Percentiles rank a stretch among this genome's conserved stretches.
These are phyloP conservation scores for Anodontia alba DNA, from an alignment of 2,888 invertebrate genomes.

Conservation along the genomic window DNA sequence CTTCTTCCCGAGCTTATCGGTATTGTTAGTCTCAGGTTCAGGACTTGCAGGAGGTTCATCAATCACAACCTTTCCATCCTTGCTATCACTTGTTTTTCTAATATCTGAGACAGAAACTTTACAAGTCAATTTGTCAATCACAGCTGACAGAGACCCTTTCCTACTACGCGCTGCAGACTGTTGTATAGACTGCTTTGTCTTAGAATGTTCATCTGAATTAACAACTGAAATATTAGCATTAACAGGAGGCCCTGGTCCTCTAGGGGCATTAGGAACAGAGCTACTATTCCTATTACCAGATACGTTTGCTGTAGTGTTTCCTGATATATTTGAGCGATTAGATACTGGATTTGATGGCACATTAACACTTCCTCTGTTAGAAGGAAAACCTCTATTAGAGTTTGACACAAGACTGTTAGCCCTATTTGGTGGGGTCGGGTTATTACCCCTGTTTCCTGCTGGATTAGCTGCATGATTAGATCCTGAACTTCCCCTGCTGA, in stretches of 20 bases:
- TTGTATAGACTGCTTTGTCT: background rate
- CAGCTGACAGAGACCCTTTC: constrained; percentile 86
- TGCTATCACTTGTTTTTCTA: constrained; percentile 6
- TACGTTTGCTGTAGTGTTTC: background rate
- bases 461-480: constrained; percentile 23
- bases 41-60: constrained; percentile 61
- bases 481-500: background rate
- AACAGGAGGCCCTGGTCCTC: constrained; percentile 58
- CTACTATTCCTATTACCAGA: constrained; percentile 42
- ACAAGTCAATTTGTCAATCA: constrained; percentile 92
- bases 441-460: constrained; percentile 30
- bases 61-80: constrained; percentile 38
- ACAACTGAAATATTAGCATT: background rate
- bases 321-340: constrained; percentile 1
- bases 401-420: constrained; percentile 17
- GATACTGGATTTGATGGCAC: constrained; percentile 19
- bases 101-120: constrained; percentile 38
- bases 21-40: constrained; percentile 42
- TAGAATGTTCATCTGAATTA: constrained; percentile 13
- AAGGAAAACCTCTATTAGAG: background rate
- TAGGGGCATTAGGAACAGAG: constrained; percentile 51
- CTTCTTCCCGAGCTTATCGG: constrained; percentile 3
- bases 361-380: background rate
- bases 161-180: constrained; percentile 57
- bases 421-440: constrained; percentile 14